Conservation (phyloP, 2,113 vertebrate genomes). For the Larimichthys crocea region DNA sequence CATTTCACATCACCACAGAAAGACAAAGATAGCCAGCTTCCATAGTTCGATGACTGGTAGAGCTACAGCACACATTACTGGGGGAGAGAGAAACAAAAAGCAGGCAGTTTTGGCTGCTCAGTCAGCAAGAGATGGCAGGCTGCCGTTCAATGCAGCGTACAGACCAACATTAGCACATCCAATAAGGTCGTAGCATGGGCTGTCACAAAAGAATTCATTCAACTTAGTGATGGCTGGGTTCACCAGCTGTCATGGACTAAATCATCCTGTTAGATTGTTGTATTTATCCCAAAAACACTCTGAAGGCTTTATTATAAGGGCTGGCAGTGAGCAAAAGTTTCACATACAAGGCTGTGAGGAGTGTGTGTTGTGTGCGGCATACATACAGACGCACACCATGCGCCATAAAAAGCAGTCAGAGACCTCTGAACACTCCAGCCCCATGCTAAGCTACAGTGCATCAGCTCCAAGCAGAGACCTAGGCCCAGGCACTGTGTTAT, state of each 20-base stretch:
- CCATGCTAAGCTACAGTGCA: conserved; percentile 39
- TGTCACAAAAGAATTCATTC: conserved; percentile 72
- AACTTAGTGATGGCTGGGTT: conserved; percentile 43
- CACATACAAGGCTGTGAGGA: not conserved
- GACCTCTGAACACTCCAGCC: conserved; percentile 47
- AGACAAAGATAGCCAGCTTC: conserved; percentile 78
- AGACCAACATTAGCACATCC: conserved; percentile 67
- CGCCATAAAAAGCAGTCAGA: conserved; percentile 60
- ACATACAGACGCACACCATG: conserved; percentile 15
- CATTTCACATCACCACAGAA: conserved; percentile 82
- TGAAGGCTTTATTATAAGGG: not conserved
- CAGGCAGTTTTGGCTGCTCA: conserved; percentile 81
- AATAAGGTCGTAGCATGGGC: conserved; percentile 65
- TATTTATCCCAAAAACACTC: conserved; percentile 11
- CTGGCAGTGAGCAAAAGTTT: not conserved
- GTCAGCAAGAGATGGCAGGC: conserved; percentile 80
- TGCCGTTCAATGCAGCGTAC: conserved; percentile 68
- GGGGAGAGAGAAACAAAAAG: conserved; percentile 78
- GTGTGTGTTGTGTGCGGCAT: conserved; percentile 21
- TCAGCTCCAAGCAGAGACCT: conserved; percentile 25
- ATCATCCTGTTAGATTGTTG: not conserved
- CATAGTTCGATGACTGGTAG: conserved; percentile 72
- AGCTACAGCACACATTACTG: conserved; percentile 70
- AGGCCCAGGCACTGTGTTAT: conserved; percentile 57
- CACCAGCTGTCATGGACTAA: conserved; percentile 18